Percentiles rank a stretch among this genome's conserved stretches.
Evolutionary conservation across 2,888 invertebrate species (phyloP).

Genomic region (Sarcophaga rosellei): DNA sequence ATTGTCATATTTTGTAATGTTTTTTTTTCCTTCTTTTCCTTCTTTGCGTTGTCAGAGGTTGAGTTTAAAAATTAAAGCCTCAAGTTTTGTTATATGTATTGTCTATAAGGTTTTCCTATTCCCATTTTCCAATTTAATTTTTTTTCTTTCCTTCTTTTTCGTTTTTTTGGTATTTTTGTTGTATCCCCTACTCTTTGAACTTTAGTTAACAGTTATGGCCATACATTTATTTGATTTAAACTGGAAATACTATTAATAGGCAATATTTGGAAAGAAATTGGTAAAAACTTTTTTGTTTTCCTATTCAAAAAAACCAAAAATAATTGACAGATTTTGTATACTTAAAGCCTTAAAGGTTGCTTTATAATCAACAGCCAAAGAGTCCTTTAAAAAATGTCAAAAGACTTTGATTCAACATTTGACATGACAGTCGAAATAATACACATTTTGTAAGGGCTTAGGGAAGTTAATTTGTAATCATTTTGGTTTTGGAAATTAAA

Average conservation of each 20-base stretch:
- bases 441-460: too few species aligned
- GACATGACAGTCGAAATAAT: too few species aligned
- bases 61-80: constrained; percentile 31
- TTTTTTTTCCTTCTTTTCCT: background rate
- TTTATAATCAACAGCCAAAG: too few species aligned
- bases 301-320: constrained; percentile 11
- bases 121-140: background rate
- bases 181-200: constrained; percentile 55
- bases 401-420: too few species aligned
- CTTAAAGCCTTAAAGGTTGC: too few species aligned
- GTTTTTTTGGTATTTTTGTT: constrained; percentile 11
- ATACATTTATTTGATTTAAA: constrained; percentile 17
- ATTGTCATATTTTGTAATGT: constrained; percentile 61
- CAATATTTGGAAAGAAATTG: constrained; percentile 11
- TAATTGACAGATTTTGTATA: constrained; percentile 48
- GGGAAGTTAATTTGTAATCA: too few species aligned
- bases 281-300: background rate
- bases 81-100: constrained; percentile 24
- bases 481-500: too few species aligned
- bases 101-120: constrained; percentile 15
- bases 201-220: constrained; percentile 47
- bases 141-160: background rate
- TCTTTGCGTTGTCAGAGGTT: constrained; percentile 5
- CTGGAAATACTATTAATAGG: background rate
- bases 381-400: too few species aligned